A percentile compares a stretch with the other conserved stretches of the same genome.
phyloP scores from a whole-genome alignment of 2,797 vertebrate species.

The Trichosurus vulpecula region DNA sequence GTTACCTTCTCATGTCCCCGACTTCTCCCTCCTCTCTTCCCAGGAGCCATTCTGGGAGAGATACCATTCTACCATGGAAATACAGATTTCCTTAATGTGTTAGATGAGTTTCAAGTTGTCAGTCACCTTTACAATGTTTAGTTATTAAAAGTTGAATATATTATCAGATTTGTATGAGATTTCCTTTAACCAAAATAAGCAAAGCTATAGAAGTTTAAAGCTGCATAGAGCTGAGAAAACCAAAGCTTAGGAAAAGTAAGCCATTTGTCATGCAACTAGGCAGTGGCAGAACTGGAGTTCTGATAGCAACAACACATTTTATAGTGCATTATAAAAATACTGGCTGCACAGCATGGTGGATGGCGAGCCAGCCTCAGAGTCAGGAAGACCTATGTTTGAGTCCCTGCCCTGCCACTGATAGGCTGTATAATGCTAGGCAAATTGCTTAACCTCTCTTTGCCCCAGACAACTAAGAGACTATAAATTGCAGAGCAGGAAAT shows the following conservation, averaged over 20 bases:
- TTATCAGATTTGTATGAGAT: neutral
- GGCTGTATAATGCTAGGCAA: neutral
- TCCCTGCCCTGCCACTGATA: neutral
- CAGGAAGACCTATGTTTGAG: neutral
- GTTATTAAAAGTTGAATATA: neutral
- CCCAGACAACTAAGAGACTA: neutral
- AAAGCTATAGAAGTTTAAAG: slow-evolving; percentile 1
- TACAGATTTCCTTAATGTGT: neutral
- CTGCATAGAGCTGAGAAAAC: slow-evolving; percentile 3
- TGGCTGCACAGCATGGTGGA: neutral
- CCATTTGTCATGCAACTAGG: neutral
- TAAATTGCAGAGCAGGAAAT: neutral
- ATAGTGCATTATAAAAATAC: neutral
- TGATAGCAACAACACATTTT: neutral
- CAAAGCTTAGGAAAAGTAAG: neutral
- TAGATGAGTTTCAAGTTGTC: neutral
- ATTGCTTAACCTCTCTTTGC: neutral
- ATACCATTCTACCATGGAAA: slow-evolving; percentile 25
- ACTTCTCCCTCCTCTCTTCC: neutral
- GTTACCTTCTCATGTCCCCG: neutral
- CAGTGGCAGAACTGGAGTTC: neutral
- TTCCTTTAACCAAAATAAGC: neutral
- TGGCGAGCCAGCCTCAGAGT: neutral
- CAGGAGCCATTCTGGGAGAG: neutral
- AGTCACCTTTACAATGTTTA: slow-evolving; percentile 14